Evolutionary conservation across 2,113 vertebrate genomes (phyloP).

Genomic region (Triplophysa tibetana): DNA sequence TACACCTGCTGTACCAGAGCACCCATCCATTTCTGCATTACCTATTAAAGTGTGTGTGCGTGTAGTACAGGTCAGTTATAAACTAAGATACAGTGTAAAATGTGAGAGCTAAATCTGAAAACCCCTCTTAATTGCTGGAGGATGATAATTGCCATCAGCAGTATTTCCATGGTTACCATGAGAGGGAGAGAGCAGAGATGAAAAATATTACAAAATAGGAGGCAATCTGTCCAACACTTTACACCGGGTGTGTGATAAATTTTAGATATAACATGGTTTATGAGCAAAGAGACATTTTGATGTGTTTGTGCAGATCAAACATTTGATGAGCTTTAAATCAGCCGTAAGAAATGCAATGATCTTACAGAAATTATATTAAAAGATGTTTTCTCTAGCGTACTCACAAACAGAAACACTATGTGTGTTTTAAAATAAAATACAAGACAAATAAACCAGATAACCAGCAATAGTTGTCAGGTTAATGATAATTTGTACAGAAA

Average conservation of each 20-base stretch:
- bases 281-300: neutral
- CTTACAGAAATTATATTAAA: too few relatives aligned
- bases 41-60: neutral
- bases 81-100: neutral
- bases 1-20: conserved; percentile 23
- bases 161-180: conserved; percentile 48
- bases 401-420: too few relatives aligned
- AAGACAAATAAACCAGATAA: too few relatives aligned
- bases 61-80: neutral
- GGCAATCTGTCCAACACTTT: neutral
- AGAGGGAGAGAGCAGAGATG: conserved; percentile 28
- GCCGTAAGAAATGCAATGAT: too few relatives aligned
- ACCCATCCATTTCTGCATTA: neutral
- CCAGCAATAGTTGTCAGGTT: neutral
- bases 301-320: too few relatives aligned
- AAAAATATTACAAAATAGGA: conserved; percentile 6
- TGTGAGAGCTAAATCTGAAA: conserved; percentile 5
- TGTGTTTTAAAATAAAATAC: too few relatives aligned
- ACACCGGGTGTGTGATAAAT: neutral
- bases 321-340: too few relatives aligned
- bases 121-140: neutral
- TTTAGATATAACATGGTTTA: neutral
- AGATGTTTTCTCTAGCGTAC: too few relatives aligned
- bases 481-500: neutral
- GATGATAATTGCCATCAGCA: conserved; percentile 14